Percentiles rank a stretch among this genome's conserved stretches.
phyloP scores from a whole-genome alignment of 2,113 vertebrate genomes.

The Ahaetulla prasina region DNA sequence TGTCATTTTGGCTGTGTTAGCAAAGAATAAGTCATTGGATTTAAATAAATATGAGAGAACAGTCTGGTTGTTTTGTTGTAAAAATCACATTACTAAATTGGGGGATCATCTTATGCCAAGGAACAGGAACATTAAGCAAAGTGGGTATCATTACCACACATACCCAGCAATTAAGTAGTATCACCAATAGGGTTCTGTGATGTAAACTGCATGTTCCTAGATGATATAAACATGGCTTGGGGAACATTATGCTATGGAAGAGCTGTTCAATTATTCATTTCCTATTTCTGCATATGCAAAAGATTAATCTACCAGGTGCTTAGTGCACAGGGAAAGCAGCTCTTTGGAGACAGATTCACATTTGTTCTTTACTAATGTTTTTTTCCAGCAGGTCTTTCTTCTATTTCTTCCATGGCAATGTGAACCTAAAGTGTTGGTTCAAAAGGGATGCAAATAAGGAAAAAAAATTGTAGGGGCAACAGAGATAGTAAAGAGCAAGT shows the following conservation, averaged over 20 bases:
- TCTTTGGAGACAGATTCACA: slow-evolving; percentile 56
- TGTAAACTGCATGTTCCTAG: neutral
- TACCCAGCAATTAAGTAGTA: slow-evolving; percentile 15
- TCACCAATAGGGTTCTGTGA: slow-evolving; percentile 18
- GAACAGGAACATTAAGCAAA: neutral
- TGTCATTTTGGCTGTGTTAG: neutral
- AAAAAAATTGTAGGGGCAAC: neutral
- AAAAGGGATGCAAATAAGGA: neutral
- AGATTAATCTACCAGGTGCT: slow-evolving; percentile 58
- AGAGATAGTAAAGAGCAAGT: neutral
- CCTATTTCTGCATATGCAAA: slow-evolving; percentile 51
- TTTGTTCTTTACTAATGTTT: slow-evolving; percentile 21
- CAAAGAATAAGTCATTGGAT: neutral
- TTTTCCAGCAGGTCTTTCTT: slow-evolving; percentile 49
- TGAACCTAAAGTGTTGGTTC: slow-evolving; percentile 8
- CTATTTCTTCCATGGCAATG: slow-evolving; percentile 29
- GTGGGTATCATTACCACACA: neutral
- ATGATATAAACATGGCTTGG: neutral
- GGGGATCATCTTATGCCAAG: neutral
- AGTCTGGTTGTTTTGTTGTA: neutral
- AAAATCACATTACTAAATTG: neutral
- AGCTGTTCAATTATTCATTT: slow-evolving; percentile 55
- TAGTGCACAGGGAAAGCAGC: slow-evolving; percentile 50
- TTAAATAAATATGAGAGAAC: neutral
- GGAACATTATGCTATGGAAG: neutral